Base-by-base conservation (phyloP, 2,888 invertebrate genomes). In the Megastigmus dorsalis region DNA sequence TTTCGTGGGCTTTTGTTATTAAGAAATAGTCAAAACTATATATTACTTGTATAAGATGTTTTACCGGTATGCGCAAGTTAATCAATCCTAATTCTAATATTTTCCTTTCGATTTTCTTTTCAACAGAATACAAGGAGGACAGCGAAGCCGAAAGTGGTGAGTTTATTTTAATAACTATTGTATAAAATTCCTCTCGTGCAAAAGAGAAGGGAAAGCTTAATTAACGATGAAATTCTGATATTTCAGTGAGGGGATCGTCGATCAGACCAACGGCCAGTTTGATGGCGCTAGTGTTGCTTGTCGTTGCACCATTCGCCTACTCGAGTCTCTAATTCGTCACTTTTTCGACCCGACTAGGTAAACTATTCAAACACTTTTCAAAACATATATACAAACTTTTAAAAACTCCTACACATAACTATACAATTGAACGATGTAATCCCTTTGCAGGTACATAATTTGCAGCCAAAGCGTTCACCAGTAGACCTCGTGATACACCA, bases 391-490 rank as follows among this genome's bases (percentile, higher is more conserved):
- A n/a, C n/a, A n/a, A n/a, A n/a, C n/a, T n/a, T n/a, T n/a, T n/a
- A n/a, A n/a, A n/a, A n/a, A n/a, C n/a, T n/a, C n/a, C n/a, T n/a
- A n/a, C n/a, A n/a, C 6, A 38, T 6, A 30, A 23, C 38, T 9
- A 66, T 26, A 0, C 1, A 66, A 48, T 28, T 0, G 6, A 13
- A 3, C 15, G 10, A 43, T 10, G 4, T 10, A 28, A 52, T 10
- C n/a, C n/a, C n/a, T n/a, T 57, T 71, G 1, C 71, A 77, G 77
- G 74, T 74, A 77, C 70, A 76, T 18, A 74, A 74, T 67, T 74
- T 77, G 50, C 74, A 74, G 74, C 77, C 77, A 77, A 77, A 77
- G 77, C 74, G 74, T 77, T 74, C 77, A 74, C 71, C 77, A 67
- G 66, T 68, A 68, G 71, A 77, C 57, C 67, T 71, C 77, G 76